Base-by-base conservation (phyloP, 1,140 invertebrate species). In the Aleiodes sp. region DNA sequence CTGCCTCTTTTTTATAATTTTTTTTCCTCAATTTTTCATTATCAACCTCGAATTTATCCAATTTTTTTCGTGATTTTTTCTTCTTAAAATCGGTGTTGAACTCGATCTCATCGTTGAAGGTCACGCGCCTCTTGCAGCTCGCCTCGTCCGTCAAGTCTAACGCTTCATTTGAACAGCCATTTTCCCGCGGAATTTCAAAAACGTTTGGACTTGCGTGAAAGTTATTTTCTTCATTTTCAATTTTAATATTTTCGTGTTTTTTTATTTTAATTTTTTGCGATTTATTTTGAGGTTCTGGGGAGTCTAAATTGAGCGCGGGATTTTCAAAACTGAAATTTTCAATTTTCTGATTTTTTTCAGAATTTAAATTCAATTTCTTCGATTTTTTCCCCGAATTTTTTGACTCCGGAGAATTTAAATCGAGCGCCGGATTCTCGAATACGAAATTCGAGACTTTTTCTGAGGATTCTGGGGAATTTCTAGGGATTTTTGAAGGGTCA, bases 1-100 rank as follows among this genome's bases (percentile, higher is more conserved):
- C 37, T 9, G 29, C 16, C 6, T 43, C 52, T 28, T 70, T 10
- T 3, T 56, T 59, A 33, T 76, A 77, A 14, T 70, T 72, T 33
- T 77, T 78, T 24, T 71, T 79, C 68, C 78, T 78, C 10, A 69
- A 56, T 63, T 80, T 84, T n/a, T 72, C 71, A 69, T 77, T 80
- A 21, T 80, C 77, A 12, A 86, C 76, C 67, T 85, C 84, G 64
- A 82, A 84, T 74, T 80, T 84, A 63, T 85, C 84, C 9, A 84
- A 72, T 61, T 77, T 85, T 1, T 7, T 28, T 31, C 16, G 57
- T 7, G 46, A 71, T 78, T 82, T 26, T 35, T 78, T 80, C 26
- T 81, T 83, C n/a, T 59, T 72, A 0, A 56, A 70, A 75, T 84
- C 81, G 3, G 74, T 77, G 60, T 77, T 80, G 31, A 78, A 86